Conservation (phyloP, 2,113 vertebrate genomes). For the Synodontis membranacea region DNA sequence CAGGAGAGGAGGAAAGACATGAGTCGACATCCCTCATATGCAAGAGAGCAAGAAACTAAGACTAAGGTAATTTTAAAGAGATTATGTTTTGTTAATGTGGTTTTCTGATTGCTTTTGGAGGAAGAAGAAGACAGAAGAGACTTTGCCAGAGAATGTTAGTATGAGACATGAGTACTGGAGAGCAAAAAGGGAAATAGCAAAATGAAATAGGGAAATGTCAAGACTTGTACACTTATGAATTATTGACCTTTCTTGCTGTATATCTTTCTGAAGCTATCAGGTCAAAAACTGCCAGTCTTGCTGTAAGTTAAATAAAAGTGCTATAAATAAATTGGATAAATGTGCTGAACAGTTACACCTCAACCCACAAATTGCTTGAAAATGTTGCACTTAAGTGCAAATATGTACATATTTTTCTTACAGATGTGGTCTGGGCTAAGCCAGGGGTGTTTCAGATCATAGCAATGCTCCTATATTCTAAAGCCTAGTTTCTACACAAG, state of each 20-base stretch:
- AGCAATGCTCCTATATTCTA: not conserved
- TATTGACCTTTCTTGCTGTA: conserved; percentile 24
- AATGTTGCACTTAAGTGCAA: not conserved
- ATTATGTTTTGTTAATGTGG: conserved; percentile 3
- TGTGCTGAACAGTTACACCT: not conserved
- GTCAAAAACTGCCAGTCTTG: not conserved
- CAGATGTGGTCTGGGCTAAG: not conserved
- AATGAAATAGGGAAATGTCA: conserved; percentile 27
- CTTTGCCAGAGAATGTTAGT: not conserved
- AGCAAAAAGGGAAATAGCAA: not conserved
- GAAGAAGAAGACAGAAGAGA: not conserved
- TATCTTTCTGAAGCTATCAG: conserved; percentile 3
- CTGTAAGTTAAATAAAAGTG: conserved; percentile 9
- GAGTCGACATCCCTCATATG: not conserved
- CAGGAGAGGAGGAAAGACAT: not conserved
- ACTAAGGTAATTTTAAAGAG: not conserved
- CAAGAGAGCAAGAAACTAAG: not conserved
- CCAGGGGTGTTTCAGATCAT: not conserved
- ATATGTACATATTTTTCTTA: not conserved
- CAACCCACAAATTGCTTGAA: not conserved
- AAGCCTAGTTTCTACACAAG: not conserved
- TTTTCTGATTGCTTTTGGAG: conserved; percentile 4
- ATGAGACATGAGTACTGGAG: not conserved
- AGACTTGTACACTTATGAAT: conserved; percentile 27
- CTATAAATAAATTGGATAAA: not conserved